Conservation (phyloP, 2,797 vertebrate genomes). For the Karalla daura region DNA sequence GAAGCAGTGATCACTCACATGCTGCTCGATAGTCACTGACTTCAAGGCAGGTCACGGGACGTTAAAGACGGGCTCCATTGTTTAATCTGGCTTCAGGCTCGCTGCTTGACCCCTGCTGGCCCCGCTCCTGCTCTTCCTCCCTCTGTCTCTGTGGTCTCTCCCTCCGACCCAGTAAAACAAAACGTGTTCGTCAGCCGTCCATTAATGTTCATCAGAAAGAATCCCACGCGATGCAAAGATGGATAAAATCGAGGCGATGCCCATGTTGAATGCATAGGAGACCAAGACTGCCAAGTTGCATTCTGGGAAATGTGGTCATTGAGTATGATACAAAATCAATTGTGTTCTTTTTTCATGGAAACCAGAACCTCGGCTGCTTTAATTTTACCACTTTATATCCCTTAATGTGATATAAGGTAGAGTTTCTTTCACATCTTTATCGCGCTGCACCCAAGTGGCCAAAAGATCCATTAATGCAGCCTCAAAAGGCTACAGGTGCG, state of each 20-base stretch:
- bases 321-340: too few species aligned
- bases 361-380: too few species aligned
- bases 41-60: conserved; percentile 74
- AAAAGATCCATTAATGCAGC: background rate
- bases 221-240: too few species aligned
- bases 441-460: background rate
- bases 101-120: conserved; percentile 31
- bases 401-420: too few species aligned
- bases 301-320: too few species aligned
- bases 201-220: background rate
- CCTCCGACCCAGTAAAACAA: background rate
- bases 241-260: too few species aligned
- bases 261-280: too few species aligned
- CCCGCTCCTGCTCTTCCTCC: conserved; percentile 9
- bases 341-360: too few species aligned
- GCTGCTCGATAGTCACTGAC: conserved; percentile 73
- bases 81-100: conserved; percentile 38
- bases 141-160: conserved; percentile 13
- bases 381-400: too few species aligned
- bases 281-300: too few species aligned
- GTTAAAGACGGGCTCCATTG: conserved; percentile 57
- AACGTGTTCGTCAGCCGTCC: background rate
- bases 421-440: background rate
- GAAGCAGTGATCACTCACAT: conserved; percentile 79
- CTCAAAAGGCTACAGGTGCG: background rate